Percentiles rank a stretch among this genome's conserved stretches.
phyloP scores from a whole-genome alignment of 92 coral and sea anemone species.

The Epizoanthus scotinus region DNA sequence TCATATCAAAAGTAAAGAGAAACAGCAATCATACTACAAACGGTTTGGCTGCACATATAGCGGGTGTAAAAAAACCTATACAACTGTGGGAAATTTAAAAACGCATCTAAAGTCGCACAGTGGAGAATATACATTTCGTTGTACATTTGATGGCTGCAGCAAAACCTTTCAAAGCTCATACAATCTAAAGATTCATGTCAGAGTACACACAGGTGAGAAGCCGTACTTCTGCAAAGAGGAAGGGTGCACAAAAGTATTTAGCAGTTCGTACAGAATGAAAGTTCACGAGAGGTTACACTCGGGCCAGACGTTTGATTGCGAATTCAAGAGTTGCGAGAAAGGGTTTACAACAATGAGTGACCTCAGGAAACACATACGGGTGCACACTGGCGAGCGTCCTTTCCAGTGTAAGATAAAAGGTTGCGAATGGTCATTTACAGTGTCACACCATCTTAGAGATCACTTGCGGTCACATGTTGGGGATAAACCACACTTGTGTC shows the following conservation, averaged over 20 bases:
- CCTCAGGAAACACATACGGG: slow-evolving; percentile 37
- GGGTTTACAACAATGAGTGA: slow-evolving; percentile 51
- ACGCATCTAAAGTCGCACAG: slow-evolving; percentile 47
- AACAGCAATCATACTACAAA: slow-evolving; percentile 8
- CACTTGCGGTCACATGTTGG: slow-evolving; percentile 49
- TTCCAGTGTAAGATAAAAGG: slow-evolving; percentile 44
- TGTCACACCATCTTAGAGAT: slow-evolving; percentile 46
- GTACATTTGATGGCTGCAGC: slow-evolving; percentile 40
- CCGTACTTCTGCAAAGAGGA: slow-evolving; percentile 41
- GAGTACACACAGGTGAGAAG: slow-evolving; percentile 52
- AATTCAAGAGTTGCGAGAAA: slow-evolving; percentile 43
- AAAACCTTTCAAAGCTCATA: slow-evolving; percentile 44
- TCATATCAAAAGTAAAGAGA: not conserved
- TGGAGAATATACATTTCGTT: slow-evolving; percentile 47
- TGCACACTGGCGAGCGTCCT: slow-evolving; percentile 47
- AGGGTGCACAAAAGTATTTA: slow-evolving; percentile 44
- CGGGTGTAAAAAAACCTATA: slow-evolving; percentile 46
- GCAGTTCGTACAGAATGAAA: slow-evolving; percentile 43
- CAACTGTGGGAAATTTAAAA: slow-evolving; percentile 49
- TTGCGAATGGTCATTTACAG: slow-evolving; percentile 40
- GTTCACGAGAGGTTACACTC: slow-evolving; percentile 48
- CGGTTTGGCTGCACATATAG: slow-evolving; percentile 49
- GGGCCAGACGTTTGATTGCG: slow-evolving; percentile 44
- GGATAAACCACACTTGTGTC: slow-evolving; percentile 39
- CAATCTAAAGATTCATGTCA: slow-evolving; percentile 48